Evolutionary conservation across 2,113 vertebrate genomes (phyloP).

Genomic region (Morphnarchus princeps): DNA sequence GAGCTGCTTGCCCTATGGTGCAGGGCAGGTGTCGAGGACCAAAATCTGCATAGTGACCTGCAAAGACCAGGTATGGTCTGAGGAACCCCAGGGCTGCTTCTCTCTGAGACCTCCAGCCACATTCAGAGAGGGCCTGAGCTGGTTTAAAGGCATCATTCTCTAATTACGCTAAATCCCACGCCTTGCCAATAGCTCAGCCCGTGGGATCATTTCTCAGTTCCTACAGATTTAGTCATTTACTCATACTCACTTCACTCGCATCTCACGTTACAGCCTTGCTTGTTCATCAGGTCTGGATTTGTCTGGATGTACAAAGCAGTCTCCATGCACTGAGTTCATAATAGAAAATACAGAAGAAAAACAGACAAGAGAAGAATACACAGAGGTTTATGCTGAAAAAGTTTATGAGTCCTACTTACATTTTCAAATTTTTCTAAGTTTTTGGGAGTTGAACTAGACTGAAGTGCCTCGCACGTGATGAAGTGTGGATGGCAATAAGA

Average conservation of each 20-base stretch:
- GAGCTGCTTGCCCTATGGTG: fast-evolving
- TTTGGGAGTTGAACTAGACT: not conserved
- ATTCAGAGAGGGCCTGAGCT: not conserved
- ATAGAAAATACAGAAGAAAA: not conserved
- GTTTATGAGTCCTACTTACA: not conserved
- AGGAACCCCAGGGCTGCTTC: not conserved
- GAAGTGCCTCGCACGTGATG: not conserved
- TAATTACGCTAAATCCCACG: not conserved
- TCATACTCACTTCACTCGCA: not conserved
- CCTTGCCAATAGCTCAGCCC: not conserved
- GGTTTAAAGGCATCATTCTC: not conserved
- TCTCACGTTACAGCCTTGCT: not conserved
- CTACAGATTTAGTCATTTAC: not conserved
- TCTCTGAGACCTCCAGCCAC: not conserved
- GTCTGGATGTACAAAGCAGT: not conserved
- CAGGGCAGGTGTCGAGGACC: not conserved
- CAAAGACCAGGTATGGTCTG: fast-evolving
- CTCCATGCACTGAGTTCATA: not conserved
- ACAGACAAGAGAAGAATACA: not conserved
- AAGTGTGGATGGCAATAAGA: not conserved
- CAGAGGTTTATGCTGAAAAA: not conserved
- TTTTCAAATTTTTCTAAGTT: not conserved
- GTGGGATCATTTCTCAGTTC: not conserved
- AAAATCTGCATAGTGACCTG: not conserved
- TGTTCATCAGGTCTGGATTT: not conserved